Base-by-base conservation (phyloP, 2,888 invertebrate species). In the Ctenicera cuprea region DNA sequence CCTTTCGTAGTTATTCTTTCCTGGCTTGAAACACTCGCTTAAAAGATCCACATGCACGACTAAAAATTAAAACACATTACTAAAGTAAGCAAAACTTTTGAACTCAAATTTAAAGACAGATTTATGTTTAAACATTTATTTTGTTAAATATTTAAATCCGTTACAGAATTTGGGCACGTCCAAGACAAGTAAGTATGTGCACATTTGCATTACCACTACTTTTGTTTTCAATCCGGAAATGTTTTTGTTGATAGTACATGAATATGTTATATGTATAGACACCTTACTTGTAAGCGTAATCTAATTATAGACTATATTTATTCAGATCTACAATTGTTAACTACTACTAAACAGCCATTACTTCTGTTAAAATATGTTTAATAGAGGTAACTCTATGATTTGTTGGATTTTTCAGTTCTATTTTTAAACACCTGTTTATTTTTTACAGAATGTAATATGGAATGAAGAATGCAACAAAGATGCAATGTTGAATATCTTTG, bases 21-120 rank as follows among this genome's bases (percentile, higher is more conserved):
- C 88, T 66, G 87, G 87, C 65, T 82, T 83, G 75, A 90, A 88
- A 77, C 79, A 82, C 57, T 86, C 84, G 59, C 85, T 86, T 80
- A 86, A 88, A 82, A 91, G 85, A 84, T 90, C 87, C 80, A 90
- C 85, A 79, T 83, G 86, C 76, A 90, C 87, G 81, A 89, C 90
- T 90, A 83, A 50, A 65, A 65, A 30, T 30, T 9, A 16, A 14
- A 50, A 57, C 5, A 18, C 4, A 22, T 16, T 16, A 33, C 33
- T 33, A 9, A 33, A 16, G 12, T 54, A 26, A 37, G 16, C 8
- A 63, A 69, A 65, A 59, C 5, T 20, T 59, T 14, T n/a, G 14
- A n/a, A 41, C 2, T 3, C 14, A 41, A 61, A 18, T 18, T 11
- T 5, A 20, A 43, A 48, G 9, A 20, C 18, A 20, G 3, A 3